Conservation (phyloP, 2,113 vertebrate genomes). For the Rhombomys opimus region DNA sequence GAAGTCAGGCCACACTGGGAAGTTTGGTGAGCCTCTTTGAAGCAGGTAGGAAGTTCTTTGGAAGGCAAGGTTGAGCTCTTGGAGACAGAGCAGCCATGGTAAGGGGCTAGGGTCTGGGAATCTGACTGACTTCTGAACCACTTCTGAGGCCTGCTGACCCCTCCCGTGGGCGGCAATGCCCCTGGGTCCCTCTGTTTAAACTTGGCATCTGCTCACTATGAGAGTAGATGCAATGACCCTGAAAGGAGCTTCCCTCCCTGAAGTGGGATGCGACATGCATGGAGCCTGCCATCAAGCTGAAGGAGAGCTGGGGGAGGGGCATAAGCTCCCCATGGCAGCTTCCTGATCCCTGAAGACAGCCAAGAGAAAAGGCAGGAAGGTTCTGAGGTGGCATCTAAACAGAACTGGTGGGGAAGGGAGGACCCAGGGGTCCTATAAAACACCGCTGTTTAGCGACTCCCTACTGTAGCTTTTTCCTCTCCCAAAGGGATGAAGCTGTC, state of each 20-base stretch:
- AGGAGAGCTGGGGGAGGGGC: background rate
- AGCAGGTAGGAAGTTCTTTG: background rate
- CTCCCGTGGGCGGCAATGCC: background rate
- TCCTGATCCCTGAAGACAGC: background rate
- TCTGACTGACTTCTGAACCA: background rate
- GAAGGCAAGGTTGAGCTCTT: background rate
- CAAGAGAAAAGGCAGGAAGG: background rate
- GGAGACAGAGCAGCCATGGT: background rate
- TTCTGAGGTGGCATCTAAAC: background rate
- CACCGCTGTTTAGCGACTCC: background rate
- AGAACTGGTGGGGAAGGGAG: too few relatives aligned
- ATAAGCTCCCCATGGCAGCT: background rate
- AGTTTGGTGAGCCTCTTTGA: too few relatives aligned
- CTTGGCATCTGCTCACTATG: slow-evolving; percentile 24
- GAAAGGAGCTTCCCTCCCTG: background rate
- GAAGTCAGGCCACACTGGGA: background rate
- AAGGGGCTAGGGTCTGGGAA: background rate
- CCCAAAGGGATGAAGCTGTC: background rate
- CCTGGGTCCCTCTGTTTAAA: background rate
- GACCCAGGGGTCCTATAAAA: background rate
- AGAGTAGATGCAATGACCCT: background rate
- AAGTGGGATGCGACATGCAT: background rate
- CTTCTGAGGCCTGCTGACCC: background rate
- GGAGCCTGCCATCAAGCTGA: background rate
- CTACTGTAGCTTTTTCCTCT: background rate